Evolutionary conservation across 2,797 vertebrate species (phyloP), one percentile per base, ranked within the genome.

Genomic region (Parauchenoglanis ngamensis): DNA sequence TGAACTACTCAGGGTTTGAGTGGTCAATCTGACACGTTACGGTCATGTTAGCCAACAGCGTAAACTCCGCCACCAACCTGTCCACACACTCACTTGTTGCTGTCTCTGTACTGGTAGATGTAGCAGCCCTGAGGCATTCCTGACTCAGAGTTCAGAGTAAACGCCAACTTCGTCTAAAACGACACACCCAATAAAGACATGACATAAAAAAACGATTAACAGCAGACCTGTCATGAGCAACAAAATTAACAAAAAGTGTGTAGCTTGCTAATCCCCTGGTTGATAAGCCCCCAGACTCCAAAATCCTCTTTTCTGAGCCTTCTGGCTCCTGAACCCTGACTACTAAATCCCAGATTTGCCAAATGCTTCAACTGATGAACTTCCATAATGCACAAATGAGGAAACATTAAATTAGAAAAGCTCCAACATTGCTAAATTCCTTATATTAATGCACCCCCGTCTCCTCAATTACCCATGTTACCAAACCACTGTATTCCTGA

Each of bases 111-210:
- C 90, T 98, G 94, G 89, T 99, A 99, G 92, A 98, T 82, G 44
- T 97, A 98, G 92, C 98, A 99, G 90, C 98, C 97, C 94, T 99
- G 98, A 89, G 98, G 98, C 97, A 99, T 96, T 92, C 97, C 97
- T 2, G 96, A 97, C 89, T 97, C 97, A 67, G 94, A 96, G 94
- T 99, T 96, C 94, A 99, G 94, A 15, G 96, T 97, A 92, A 99
- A 99, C 0, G 97, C 95, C 75, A 99, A 94, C 93, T 99, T 99
- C 79, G 98, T 83, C 98, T 99, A 94, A 59, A 94, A 17, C 10
- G 13, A 61, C 0, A 31, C 12, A 84, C n/a, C 40, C 40, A 46
- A 46, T 35, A 68, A 73, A 46, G 7, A 72, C 1, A 25, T 11
- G 10, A 4, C 1, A 40, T 40, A 40, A 40, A 57, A 10, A 12